phyloP scores from a whole-genome alignment of 2,113 vertebrate species.

The Heterocephalus glaber region DNA sequence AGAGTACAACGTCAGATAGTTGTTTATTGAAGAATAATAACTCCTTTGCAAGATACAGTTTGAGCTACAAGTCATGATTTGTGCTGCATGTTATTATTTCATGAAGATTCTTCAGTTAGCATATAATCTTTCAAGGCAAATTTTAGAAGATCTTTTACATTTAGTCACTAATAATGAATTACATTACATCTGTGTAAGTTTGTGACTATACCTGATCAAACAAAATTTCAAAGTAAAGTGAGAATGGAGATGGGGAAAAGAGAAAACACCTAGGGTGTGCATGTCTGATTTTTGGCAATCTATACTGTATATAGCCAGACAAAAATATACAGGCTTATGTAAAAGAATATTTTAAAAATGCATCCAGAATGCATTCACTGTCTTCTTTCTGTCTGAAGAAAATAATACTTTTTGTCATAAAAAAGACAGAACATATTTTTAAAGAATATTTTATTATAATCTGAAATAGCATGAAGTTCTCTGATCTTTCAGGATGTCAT shows the following conservation, averaged over 20 bases:
- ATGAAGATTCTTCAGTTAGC: neutral
- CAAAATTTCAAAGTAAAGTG: neutral
- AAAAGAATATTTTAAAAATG: neutral
- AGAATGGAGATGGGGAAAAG: neutral
- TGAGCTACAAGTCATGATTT: neutral
- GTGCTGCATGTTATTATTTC: neutral
- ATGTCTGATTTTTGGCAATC: neutral
- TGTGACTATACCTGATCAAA: neutral
- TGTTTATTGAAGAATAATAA: neutral
- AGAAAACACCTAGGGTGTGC: neutral
- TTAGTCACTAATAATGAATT: neutral
- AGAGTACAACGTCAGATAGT: neutral
- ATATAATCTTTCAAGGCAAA: neutral
- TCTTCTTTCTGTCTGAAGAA: neutral
- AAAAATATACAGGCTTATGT: neutral
- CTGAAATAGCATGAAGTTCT: neutral
- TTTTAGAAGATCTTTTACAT: neutral
- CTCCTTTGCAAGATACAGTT: neutral
- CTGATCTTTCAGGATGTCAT: neutral
- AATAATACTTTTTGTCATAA: neutral
- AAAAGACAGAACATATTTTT: neutral
- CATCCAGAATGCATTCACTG: neutral
- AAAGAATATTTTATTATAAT: constrained; percentile 17
- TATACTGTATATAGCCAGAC: neutral
- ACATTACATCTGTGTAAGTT: neutral